Evolutionary conservation across 2,888 invertebrate genomes (phyloP).

Genomic region (Cynaeus angustus): DNA sequence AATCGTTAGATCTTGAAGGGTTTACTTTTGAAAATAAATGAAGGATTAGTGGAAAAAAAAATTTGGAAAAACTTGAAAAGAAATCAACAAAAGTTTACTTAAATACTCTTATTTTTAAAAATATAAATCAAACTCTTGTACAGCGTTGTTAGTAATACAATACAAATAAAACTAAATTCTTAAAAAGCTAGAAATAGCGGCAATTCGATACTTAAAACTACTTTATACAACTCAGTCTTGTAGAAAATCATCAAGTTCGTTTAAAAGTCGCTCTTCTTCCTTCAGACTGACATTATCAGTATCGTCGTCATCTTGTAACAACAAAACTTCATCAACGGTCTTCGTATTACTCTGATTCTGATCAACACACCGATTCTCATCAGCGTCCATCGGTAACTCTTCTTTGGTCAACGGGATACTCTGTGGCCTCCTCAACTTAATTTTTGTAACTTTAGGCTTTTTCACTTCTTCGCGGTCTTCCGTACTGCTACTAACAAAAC

Average conservation of each 20-base stretch:
- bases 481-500: slow-evolving; percentile 51
- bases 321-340: slow-evolving; percentile 64
- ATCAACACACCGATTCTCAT: too few relatives aligned
- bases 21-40: too few relatives aligned
- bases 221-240: slow-evolving; percentile 60
- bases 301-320: slow-evolving; percentile 67
- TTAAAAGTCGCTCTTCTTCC: slow-evolving; percentile 69
- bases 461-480: slow-evolving; percentile 51
- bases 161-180: slow-evolving; percentile 4
- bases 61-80: too few relatives aligned
- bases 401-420: slow-evolving; percentile 36
- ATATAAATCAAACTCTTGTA: slow-evolving; percentile 1
- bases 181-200: background rate
- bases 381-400: slow-evolving; percentile 20
- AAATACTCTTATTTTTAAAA: background rate
- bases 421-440: slow-evolving; percentile 37
- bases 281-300: slow-evolving; percentile 61
- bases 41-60: too few relatives aligned
- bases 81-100: too few relatives aligned
- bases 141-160: background rate
- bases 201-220: background rate
- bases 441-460: slow-evolving; percentile 18
- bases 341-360: slow-evolving; percentile 51
- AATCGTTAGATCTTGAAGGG: too few relatives aligned
- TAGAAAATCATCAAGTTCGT: slow-evolving; percentile 70